Base-by-base conservation (phyloP, 2,888 invertebrate species). In the Nesidiocoris tenuis region DNA sequence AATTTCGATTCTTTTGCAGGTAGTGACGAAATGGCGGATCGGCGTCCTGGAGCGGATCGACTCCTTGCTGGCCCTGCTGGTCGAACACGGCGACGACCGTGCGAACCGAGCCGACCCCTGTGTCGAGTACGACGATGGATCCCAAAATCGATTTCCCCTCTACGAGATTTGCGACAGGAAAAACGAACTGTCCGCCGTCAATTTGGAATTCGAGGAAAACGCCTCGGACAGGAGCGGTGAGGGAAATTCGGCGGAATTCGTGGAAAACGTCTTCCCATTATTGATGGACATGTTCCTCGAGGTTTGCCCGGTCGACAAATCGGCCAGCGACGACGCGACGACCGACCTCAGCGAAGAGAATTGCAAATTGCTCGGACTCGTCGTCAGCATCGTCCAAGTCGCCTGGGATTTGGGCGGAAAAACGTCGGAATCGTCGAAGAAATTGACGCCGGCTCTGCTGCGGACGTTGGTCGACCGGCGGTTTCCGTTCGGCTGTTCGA, bases 241-340 rank as follows among this genome's bases (percentile, higher is more conserved):
- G 12, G 39, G 12, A 39, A 39, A 39, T 2, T 18, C 63, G 85
- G 86, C 74, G 86, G 86, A 16, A 67, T 91, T 92, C 82, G 85
- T 90, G 25, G 85, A 87, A 3, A 39, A 39, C 12, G 39, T 39
- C 3, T 39, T 94, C 84, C 93, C 94, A 0, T 84, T 95, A 22
- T 85, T 95, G 74, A 87, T 91, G 82, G 93, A 94, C 82, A 91
- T 91, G 67, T 95, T 95, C 94, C 83, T 93, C 22, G 95, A 95
- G 86, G 90, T 90, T 16, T 86, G 88, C 65, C 90, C 92, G 0
- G 16, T 57, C 1, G 74, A 74, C n/a, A 74, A 55, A n/a, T 21
- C 63, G 2, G 19, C 56, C 5, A 65, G 17, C 24, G 59, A 57
- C 12, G 59, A 57, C 12, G 5, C 25, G 21, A 61, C 72, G 19